These are phyloP conservation scores for Darevskia mixta DNA, from an alignment of 2,797 vertebrate species.

Conservation along the genomic window DNA sequence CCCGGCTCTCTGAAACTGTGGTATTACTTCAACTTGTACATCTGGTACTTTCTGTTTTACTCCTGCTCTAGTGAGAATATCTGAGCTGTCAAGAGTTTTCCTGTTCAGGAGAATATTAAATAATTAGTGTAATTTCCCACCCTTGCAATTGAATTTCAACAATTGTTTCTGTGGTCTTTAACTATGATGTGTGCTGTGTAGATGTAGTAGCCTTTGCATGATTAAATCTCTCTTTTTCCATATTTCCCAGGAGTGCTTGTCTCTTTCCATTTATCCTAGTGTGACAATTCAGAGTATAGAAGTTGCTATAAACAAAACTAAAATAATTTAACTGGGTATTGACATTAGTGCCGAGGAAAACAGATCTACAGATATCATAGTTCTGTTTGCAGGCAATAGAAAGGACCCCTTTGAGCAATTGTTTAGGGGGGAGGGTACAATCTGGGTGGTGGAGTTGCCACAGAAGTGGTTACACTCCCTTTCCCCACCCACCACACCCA, in stretches of 20 bases:
- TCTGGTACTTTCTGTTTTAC: slow-evolving; percentile 7
- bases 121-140: background rate
- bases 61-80: slow-evolving; percentile 5
- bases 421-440: background rate
- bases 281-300: slow-evolving; percentile 23
- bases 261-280: slow-evolving; percentile 31
- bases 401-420: background rate
- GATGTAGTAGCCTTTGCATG: slow-evolving; percentile 10
- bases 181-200: background rate
- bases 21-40: background rate
- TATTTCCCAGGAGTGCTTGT: slow-evolving; percentile 34
- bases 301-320: slow-evolving; percentile 19
- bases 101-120: background rate
- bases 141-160: background rate
- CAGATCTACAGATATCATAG: background rate
- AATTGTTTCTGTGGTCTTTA: background rate
- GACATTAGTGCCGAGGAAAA: background rate
- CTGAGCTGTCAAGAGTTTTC: slow-evolving; percentile 4
- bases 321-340: background rate
- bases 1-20: background rate
- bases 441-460: background rate
- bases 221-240: slow-evolving; percentile 28
- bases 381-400: background rate
- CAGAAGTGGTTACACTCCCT: background rate
- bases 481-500: too few relatives aligned